Evolutionary conservation across 2,797 vertebrate species (phyloP).

Genomic region (Nyctalus aviator): DNA sequence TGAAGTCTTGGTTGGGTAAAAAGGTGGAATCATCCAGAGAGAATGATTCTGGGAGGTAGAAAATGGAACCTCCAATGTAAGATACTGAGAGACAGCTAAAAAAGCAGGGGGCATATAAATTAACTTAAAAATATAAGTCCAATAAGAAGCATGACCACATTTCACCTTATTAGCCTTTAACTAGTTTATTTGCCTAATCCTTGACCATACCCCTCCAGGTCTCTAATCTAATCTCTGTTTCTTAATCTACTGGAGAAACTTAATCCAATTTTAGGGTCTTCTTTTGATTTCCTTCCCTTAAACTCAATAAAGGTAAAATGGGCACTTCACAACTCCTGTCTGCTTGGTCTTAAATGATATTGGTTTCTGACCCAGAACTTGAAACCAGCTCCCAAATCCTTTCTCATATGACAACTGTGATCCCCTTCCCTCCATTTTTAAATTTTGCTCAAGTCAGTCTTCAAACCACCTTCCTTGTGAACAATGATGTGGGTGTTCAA

Average conservation of each 20-base stretch:
- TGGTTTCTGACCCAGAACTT: neutral
- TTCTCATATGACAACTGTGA: neutral
- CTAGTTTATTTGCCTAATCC: neutral
- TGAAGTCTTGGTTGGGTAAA: neutral
- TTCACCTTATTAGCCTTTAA: neutral
- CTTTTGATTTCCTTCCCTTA: neutral
- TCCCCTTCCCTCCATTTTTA: neutral
- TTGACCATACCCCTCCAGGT: rapidly evolving
- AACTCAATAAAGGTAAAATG: neutral
- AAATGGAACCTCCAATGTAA: neutral
- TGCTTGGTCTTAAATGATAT: neutral
- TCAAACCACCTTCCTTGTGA: neutral
- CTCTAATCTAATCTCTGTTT: neutral
- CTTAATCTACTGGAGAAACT: neutral
- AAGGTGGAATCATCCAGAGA: neutral
- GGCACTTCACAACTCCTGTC: neutral
- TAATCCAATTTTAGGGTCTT: neutral
- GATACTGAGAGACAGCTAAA: neutral
- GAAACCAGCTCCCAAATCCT: neutral
- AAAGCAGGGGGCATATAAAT: neutral
- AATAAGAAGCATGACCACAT: neutral
- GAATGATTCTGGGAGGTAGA: neutral
- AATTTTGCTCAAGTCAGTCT: neutral
- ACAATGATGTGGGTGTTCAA: neutral
- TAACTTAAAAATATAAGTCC: neutral